Evolutionary conservation across 92 coral and sea anemone genomes (phyloP), one percentile per base, ranked within the genome.

Genomic region (Parazoanthus darwini): DNA sequence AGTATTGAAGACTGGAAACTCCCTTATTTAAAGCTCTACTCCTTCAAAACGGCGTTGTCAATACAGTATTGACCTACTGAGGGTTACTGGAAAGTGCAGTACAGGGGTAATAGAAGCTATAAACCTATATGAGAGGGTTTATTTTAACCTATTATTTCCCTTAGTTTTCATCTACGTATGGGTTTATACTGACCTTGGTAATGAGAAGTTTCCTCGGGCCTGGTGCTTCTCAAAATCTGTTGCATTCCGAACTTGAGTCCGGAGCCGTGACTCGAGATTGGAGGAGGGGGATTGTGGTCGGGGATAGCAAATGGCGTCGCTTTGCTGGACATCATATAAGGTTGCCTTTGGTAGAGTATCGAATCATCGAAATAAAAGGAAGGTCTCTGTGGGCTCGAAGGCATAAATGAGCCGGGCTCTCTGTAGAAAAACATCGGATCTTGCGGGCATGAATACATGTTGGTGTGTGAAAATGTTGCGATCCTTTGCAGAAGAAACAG

Each of bases 371-470:
- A 67, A 68, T 82, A 72, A 66, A 82, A 82, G 29, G 86, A 82
- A 43, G 86, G 59, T 73, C 86, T 82, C 43, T 82, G 86, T 63
- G 86, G 86, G 26, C 86, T 82, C 7, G 86, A 46, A 1, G 86
- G 78, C 50, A 82, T 82, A 33, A 82, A 82, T 1, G 86, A 82
- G 73, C 77, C 50, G 13, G 76, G 86, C 33, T 82, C 86, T 82
- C 86, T 23, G 87, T 84, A 84, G 46, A 70, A 84, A 84, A 84
- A 84, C 87, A 84, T 84, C 16, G 87, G 79, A 46, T 84, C 87
- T 84, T 84, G 87, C 33, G 87, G 87, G n/a, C 87, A 84, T 1
- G 87, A n/a, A 84, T 84, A 84, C 87, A 84, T 84, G 42, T 67
- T 70, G 59, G 0, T 67, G 5, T 81, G 29, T 15, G 6, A 56